Base-by-base conservation (phyloP, 2,888 invertebrate genomes). In the Nymphalis urticae region DNA sequence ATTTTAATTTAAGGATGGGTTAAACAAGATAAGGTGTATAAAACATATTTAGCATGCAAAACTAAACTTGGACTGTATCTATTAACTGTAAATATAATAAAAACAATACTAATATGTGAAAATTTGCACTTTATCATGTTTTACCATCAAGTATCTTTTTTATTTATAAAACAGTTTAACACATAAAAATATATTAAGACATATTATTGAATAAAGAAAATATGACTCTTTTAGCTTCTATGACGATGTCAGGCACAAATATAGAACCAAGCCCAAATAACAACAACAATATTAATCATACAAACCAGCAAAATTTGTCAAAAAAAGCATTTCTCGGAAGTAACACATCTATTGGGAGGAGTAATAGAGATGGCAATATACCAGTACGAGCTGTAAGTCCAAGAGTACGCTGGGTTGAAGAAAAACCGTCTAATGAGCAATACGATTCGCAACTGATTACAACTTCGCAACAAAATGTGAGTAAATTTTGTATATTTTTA, bases 231-330 rank as follows among this genome's bases (percentile, higher is more conserved):
- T 56, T 93, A 96, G 96, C 95, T 82, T 96, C 95, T 77, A 95
- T 95, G 87, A 95, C 95, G 78, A 95, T 95, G 83, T 93, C 94
- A 82, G 94, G 94, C 85, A 93, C 93, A 83, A 94, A 94, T 75
- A 89, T 93, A 80, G 94, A 94, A 81, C 90, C 92, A 75, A 90
- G 85, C 74, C 82, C 90, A 77, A 94, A 87, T 77, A 82, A 91
- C 77, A 93, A 91, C 77, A 93, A 82, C 77, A 88, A 85, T 75
- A 77, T 90, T 72, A 56, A 56, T 24, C 54, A 56, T 13, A 85
- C 89, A 75, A 93, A 83, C 77, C 90, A 90, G 76, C 90, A 89
- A 85, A 75, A 85, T 79, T 84, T 92, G 79, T 90, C 91, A 79
- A 92, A 90, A 81, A 93, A 92, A 88, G 85, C 92, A 82, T 92